Evolutionary conservation across 1,140 invertebrate species (phyloP).

Genomic region (Bombus fervidus): DNA sequence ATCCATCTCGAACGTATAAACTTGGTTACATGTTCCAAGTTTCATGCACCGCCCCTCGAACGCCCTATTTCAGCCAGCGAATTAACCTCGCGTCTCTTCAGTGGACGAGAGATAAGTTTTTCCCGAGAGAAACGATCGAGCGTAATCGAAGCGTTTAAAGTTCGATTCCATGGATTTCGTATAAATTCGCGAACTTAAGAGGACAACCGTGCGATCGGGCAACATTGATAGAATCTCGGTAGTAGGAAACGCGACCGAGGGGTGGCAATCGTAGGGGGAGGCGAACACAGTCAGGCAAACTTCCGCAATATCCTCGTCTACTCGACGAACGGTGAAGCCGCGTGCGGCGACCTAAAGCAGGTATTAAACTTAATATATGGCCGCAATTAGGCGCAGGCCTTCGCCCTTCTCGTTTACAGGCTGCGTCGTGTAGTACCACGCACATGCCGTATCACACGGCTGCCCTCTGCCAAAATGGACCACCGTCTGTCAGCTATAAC

Average conservation of each 20-base stretch:
- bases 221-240: slow-evolving; percentile 32
- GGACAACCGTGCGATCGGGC: not conserved
- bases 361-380: slow-evolving; percentile 81
- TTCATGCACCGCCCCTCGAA: not conserved
- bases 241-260: not conserved
- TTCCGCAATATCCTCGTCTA: slow-evolving; percentile 76
- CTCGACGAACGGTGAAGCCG: slow-evolving; percentile 51
- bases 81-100: not conserved
- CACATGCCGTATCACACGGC: slow-evolving; percentile 8
- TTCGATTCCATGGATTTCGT: slow-evolving; percentile 38
- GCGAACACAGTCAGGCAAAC: slow-evolving; percentile 60
- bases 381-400: slow-evolving; percentile 80
- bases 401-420: slow-evolving; percentile 44
- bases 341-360: slow-evolving; percentile 72
- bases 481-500: slow-evolving; percentile 58
- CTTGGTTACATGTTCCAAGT: not conserved
- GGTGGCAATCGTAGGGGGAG: not conserved
- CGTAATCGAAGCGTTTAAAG: slow-evolving; percentile 28
- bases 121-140: not conserved
- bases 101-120: slow-evolving; percentile 10
- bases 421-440: not conserved
- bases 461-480: slow-evolving; percentile 44
- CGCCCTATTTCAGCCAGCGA: not conserved
- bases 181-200: slow-evolving; percentile 35
- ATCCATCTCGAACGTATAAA: not conserved